Evolutionary conservation across 1,140 invertebrate genomes (phyloP), one percentile per base, ranked within the genome.

Genomic region (Physella acuta): DNA sequence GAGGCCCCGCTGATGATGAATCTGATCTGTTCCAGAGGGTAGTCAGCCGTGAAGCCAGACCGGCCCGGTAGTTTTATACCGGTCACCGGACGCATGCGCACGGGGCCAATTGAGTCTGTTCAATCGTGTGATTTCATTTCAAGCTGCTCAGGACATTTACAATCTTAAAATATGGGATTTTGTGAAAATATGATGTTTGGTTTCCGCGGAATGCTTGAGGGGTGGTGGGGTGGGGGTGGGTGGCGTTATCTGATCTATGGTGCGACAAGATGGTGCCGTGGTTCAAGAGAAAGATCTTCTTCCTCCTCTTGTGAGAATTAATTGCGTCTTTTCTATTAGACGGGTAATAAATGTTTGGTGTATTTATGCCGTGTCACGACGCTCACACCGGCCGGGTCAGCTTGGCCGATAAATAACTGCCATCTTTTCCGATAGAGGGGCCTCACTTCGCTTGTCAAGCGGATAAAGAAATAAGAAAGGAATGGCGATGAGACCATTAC

Each of bases 101-200:
- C 20, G 34, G 30, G 64, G 64, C 52, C 64, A 66, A 66, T 66
- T 66, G 64, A 33, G 64, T 66, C 51, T 55, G 51, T 56, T 56
- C 64, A 66, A 24, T 66, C 34, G 64, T 37, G 56, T 56, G 64
- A 66, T 66, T 44, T 66, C 64, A 66, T 66, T 66, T 55, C 64
- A 66, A 66, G 64, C 64, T 66, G 64, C 30, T 56, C 33, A 37
- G 52, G 31, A 66, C 56, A 56, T 66, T 66, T 66, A 66, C 64
- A n/a, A 24, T n/a, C 49, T 56, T 66, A 66, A 66, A 66, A 66
- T 66, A 66, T 66, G 64, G 36, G 64, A 56, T 66, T 55, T 66
- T 66, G 64, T 37, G 26, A 17, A 65, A 65, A 51, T 65, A 65
- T 65, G 24, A 65, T 65, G 44, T 53, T 65, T 65, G 62, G 17